Percentiles rank a stretch among this genome's conserved stretches.
Conservation (phyloP, 2,113 vertebrate species). For the Ahaetulla prasina region DNA sequence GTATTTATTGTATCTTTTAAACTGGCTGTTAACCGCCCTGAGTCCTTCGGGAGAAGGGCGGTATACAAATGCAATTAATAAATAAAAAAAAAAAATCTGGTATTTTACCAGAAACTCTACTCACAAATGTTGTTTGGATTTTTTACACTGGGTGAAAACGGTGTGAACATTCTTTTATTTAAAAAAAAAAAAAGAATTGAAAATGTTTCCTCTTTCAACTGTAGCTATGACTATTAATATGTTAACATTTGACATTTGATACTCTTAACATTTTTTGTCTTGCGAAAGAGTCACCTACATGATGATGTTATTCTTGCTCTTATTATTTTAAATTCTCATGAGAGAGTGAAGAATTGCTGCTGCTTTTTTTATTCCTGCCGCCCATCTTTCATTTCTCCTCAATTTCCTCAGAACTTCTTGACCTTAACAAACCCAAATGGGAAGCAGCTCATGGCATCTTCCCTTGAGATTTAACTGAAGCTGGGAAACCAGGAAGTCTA, state of each 20-base stretch:
- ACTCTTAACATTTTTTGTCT: not conserved
- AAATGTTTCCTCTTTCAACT: not conserved
- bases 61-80: no score
- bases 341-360: not conserved
- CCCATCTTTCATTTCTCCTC: not conserved
- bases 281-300: not conserved
- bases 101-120: not conserved
- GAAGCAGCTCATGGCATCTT: not conserved
- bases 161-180: not conserved
- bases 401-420: not conserved
- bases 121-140: not conserved
- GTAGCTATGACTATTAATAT: not conserved
- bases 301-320: not conserved
- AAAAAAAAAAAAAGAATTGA: not conserved
- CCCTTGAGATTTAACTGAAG: not conserved
- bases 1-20: no score
- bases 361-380: not conserved
- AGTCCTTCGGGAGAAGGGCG: no score
- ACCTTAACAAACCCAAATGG: not conserved
- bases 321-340: not conserved
- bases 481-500: not conserved
- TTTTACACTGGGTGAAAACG: not conserved
- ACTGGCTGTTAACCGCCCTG: no score
- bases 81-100: no score
- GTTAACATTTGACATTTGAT: not conserved